Evolutionary conservation across 2,888 invertebrate species (phyloP), one percentile per base, ranked within the genome.

Genomic region (Desoria tigrina): DNA sequence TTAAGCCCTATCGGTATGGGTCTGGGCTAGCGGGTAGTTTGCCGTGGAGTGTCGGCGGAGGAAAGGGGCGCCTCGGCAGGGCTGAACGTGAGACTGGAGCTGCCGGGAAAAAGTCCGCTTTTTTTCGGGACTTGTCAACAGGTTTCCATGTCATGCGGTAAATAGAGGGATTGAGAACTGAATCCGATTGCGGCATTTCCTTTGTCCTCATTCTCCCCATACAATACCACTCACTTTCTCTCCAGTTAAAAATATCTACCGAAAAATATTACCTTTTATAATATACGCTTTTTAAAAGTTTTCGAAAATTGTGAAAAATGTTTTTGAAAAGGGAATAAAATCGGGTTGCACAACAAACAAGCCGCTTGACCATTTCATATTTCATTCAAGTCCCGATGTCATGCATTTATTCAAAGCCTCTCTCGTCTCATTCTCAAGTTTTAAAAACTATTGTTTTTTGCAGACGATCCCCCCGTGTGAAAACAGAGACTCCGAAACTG

Each of bases 171-270:
- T 54, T 26, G 32, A 54, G 18, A 9, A 16, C 28, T 54, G 54
- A 54, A 57, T 57, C 6, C 39, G 56, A 57, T 57, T 57, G 56
- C 56, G 56, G 56, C 56, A 42, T 57, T 21, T 42, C 56, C 42
- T 42, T 57, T 42, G 56, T 57, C 21, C 56, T 45, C 32, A 32
- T 32, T n/a, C 32, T 32, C 32, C 32, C 32, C 32, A 7, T 32
- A 32, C 32, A 45, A 23, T 45, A 23, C 9, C 54, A 42, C 32
- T 32, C 56, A 57, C 56, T 57, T 57, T 57, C 56, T 42, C 56
- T 24, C 4, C 16, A 18, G 9, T 21, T 24, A 23, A 57, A 57
- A 32, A n/a, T 42, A n/a, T 54, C 23, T 18, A 14, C 14, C 23
- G 21, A 24, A 23, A 32, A 32, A 21, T n/a, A n/a, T n/a, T n/a